Evolutionary conservation across 2,888 invertebrate genomes (phyloP).

Genomic region (Drosophila robusta): DNA sequence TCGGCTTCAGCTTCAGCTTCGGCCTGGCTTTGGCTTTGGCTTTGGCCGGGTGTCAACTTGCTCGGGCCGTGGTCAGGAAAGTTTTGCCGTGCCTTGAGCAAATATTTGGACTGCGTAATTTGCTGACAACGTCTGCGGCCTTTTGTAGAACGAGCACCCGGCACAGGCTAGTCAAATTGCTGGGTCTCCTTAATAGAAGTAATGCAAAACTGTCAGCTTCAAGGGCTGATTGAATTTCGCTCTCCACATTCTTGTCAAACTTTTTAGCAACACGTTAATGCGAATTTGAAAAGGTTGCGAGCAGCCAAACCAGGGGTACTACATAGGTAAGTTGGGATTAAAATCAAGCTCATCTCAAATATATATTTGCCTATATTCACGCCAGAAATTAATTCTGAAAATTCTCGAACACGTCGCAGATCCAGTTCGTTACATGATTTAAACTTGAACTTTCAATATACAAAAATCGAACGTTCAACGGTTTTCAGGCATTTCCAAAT

Average conservation of each 20-base stretch:
- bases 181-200: conserved; percentile 11
- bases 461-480: no score
- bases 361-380: no score
- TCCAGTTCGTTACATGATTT: no score
- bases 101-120: conserved; percentile 75
- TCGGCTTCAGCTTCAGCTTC: conserved; percentile 29
- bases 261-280: not conserved
- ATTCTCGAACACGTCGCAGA: no score
- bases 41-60: conserved; percentile 71
- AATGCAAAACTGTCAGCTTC: conserved; percentile 25
- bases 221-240: conserved; percentile 25
- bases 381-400: no score
- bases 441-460: no score
- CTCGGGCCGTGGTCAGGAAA: conserved; percentile 62
- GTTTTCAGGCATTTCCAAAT: no score
- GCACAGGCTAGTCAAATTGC: conserved; percentile 21
- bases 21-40: conserved; percentile 44
- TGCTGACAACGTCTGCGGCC: conserved; percentile 64
- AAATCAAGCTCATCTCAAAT: no score
- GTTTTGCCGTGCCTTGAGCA: conserved; percentile 56
- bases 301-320: not conserved
- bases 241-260: not conserved
- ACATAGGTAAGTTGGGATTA: no score
- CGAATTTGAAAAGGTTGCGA: not conserved
- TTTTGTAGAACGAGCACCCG: conserved; percentile 37